These are phyloP conservation scores for Sinohyriopsis cumingii DNA, from an alignment of 2,888 invertebrate genomes.

Conservation along the genomic window DNA sequence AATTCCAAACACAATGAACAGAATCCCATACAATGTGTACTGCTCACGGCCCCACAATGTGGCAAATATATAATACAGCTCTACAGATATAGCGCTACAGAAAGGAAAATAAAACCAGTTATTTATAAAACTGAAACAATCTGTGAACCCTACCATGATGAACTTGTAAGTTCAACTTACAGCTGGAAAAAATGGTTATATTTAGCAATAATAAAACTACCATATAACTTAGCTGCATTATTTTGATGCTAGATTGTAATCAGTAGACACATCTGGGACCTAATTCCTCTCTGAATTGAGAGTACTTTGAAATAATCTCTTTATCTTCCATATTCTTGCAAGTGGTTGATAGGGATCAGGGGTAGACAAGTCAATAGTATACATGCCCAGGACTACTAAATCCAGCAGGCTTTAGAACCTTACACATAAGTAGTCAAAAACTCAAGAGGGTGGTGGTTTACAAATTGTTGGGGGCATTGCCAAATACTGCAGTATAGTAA, in stretches of 20 bases:
- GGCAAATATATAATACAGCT: conserved; percentile 75
- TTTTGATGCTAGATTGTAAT: not conserved
- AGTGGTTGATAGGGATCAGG: too few relatives aligned
- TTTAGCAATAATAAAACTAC: not conserved
- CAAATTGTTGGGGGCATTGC: too few relatives aligned
- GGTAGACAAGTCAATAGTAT: too few relatives aligned
- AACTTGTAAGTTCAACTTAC: not conserved
- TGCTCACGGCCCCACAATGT: conserved; percentile 75
- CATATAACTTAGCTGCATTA: not conserved
- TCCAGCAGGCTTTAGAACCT: too few relatives aligned
- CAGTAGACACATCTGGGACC: too few relatives aligned
- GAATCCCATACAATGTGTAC: conserved; percentile 74
- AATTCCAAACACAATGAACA: conserved; percentile 74
- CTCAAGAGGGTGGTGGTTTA: too few relatives aligned
- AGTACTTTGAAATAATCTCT: too few relatives aligned
- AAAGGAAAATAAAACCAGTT: conserved; percentile 2
- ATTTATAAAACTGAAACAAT: not conserved
- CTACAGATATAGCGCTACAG: conserved; percentile 74
- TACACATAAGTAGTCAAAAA: too few relatives aligned
- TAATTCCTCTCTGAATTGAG: too few relatives aligned
- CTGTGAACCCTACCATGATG: not conserved
- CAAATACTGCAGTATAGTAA: too few relatives aligned
- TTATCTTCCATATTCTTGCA: too few relatives aligned
- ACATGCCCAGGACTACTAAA: too few relatives aligned
- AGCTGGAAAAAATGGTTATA: not conserved